Evolutionary conservation across 1,140 invertebrate species (phyloP), one percentile per base, ranked within the genome.

Genomic region (Meloidogyne floridensis): DNA sequence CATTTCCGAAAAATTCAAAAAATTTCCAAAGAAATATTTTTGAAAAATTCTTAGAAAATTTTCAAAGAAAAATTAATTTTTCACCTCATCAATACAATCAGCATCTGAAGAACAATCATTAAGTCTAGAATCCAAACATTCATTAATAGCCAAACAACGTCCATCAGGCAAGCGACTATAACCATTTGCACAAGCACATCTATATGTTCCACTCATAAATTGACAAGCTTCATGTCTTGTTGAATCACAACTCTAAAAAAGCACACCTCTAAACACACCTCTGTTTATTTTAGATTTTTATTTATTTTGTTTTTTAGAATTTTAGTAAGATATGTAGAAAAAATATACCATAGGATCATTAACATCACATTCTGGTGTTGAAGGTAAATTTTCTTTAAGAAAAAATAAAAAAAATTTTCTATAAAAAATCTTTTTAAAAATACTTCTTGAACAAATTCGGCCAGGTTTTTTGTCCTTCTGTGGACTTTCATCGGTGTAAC

Each of bases 121-220:
- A 6, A 89, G 80, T 53, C 85, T 77, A 20, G 84, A 20, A 71
- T 89, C 84, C 32, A 77, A 20, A 72, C 88, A 89, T 81, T 89
- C 88, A 79, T 89, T 89, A 32, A 89, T 84, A 42, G 83, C 88
- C 15, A 90, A 80, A 82, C 88, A 89, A 75, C 89, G 87, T 56
- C 88, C 88, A 80, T 89, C 89, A 9, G 88, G 86, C 3, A 89
- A 80, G 47, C 88, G 82, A 80, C 77, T 82, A 73, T 90, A 90
- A n/a, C 85, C 86, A 65, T 53, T 77, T 10, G 88, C 86, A 84
- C 88, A 89, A 47, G 82, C 76, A 75, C 88, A 89, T 54, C 87
- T 87, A 81, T 89, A 89, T 9, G 80, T 89, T 51, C 87, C 86
- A 56, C 84, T 85, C 3, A 84, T 76, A 84, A 90, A 89, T n/a